Conservation (phyloP, 2,113 vertebrate genomes). For the Porphyrio hochstetteri region DNA sequence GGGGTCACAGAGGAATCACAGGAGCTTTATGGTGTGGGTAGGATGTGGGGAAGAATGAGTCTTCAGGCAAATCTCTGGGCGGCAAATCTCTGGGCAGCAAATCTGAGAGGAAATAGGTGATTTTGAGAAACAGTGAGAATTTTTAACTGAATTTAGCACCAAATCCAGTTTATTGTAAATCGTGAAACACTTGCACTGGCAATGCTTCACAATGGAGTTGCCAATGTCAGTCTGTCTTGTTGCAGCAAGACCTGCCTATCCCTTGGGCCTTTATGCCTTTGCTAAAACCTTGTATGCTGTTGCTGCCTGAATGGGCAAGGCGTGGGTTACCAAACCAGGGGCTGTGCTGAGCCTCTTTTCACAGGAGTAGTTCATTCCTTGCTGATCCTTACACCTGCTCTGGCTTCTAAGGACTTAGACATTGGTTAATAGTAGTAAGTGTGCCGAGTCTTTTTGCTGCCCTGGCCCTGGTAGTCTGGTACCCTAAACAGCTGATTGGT, state of each 20-base stretch:
- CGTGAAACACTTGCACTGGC: neutral
- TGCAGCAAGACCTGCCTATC: neutral
- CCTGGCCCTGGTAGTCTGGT: neutral
- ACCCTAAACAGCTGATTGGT: neutral
- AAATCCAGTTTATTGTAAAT: neutral
- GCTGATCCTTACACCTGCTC: neutral
- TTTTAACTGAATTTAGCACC: neutral
- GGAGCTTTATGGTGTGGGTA: neutral
- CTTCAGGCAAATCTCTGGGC: neutral
- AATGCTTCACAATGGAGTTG: neutral
- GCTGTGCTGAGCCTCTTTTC: neutral
- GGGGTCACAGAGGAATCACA: neutral
- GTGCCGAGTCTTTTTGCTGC: neutral
- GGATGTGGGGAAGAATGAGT: neutral
- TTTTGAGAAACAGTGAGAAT: neutral
- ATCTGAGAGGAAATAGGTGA: neutral
- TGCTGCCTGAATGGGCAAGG: neutral
- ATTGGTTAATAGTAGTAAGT: neutral
- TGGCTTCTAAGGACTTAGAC: neutral
- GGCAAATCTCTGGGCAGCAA: neutral
- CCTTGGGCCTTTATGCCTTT: neutral
- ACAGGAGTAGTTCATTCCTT: neutral
- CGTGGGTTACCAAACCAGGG: neutral
- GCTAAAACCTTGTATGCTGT: neutral
- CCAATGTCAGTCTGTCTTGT: fast-evolving